A percentile compares a stretch with the other conserved stretches of the same genome.
Evolutionary conservation across 2,113 vertebrate species (phyloP).

Genomic region (Pluvialis apricaria): DNA sequence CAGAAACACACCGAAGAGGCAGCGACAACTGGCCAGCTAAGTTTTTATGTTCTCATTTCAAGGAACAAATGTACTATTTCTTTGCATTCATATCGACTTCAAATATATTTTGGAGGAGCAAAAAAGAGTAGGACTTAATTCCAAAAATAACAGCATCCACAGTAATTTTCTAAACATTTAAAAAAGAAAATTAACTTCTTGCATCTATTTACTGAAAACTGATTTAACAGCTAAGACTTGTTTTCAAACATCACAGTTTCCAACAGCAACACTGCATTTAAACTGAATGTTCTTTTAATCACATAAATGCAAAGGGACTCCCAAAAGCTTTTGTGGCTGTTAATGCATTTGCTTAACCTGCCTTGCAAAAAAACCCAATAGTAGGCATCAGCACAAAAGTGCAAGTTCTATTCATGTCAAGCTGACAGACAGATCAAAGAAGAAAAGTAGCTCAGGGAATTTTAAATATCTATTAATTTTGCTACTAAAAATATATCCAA

Average conservation of each 20-base stretch:
- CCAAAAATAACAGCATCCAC: not conserved
- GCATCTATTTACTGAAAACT: not conserved
- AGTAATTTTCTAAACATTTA: not conserved
- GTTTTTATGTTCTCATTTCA: not conserved
- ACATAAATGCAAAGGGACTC: constrained; percentile 60
- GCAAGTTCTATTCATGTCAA: constrained; percentile 44
- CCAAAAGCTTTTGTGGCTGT: constrained; percentile 40
- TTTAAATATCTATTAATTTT: constrained; percentile 57
- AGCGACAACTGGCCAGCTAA: not conserved
- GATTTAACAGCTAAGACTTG: constrained; percentile 9
- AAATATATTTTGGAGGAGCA: not conserved
- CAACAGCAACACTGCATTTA: constrained; percentile 49
- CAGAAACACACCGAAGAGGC: not conserved
- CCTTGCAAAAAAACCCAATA: constrained; percentile 4
- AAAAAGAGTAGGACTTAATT: not conserved
- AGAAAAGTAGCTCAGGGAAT: constrained; percentile 4
- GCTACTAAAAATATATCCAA: constrained; percentile 28
- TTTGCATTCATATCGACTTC: not conserved
- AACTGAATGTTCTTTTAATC: constrained; percentile 54
- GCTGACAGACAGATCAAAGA: constrained; percentile 42
- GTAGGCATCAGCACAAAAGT: constrained; percentile 16
- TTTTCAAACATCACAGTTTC: constrained; percentile 43
- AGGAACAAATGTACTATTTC: not conserved
- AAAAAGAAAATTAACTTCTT: not conserved
- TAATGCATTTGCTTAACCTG: constrained; percentile 45